A percentile compares a stretch with the other conserved stretches of the same genome.
Conservation (phyloP, 2,113 vertebrate genomes). For the Elephantulus edwardii region DNA sequence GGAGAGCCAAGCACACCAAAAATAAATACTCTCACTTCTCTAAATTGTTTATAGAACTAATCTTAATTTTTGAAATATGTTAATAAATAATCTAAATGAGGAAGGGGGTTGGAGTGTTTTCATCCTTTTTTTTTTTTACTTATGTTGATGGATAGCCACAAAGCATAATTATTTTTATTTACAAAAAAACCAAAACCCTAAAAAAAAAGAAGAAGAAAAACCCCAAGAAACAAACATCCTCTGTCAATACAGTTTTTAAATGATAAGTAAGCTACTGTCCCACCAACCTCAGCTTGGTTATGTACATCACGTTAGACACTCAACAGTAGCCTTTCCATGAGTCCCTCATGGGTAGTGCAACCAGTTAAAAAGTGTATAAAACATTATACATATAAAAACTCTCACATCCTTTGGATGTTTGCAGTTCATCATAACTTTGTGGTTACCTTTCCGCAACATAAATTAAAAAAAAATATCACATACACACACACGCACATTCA, state of each 20-base stretch:
- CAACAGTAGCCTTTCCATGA: slow-evolving; percentile 83
- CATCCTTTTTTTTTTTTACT: slow-evolving; percentile 79
- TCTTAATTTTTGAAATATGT: slow-evolving; percentile 84
- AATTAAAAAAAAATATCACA: slow-evolving; percentile 74
- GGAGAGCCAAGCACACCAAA: slow-evolving; percentile 84
- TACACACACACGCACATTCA: neutral
- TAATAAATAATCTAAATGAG: slow-evolving; percentile 89
- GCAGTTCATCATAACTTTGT: slow-evolving; percentile 90
- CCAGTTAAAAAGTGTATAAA: slow-evolving; percentile 91
- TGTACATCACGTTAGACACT: slow-evolving; percentile 85
- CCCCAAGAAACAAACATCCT: slow-evolving; percentile 64
- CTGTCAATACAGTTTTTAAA: slow-evolving; percentile 87
- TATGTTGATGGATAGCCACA: slow-evolving; percentile 90
- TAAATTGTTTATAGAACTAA: slow-evolving; percentile 86
- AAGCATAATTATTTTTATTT: slow-evolving; percentile 86
- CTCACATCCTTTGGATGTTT: slow-evolving; percentile 92
- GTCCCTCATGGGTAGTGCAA: slow-evolving; percentile 87
- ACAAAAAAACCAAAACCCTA: slow-evolving; percentile 78
- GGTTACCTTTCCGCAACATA: slow-evolving; percentile 90
- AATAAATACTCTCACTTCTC: slow-evolving; percentile 89
- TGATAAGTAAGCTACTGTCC: slow-evolving; percentile 81
- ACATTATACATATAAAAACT: slow-evolving; percentile 91
- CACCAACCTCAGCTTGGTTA: slow-evolving; percentile 81
- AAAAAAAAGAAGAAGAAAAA: slow-evolving; percentile 41
- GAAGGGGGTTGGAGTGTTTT: slow-evolving; percentile 49